Conservation (phyloP, 2,113 vertebrate genomes). For the Hemiprocne comata region DNA sequence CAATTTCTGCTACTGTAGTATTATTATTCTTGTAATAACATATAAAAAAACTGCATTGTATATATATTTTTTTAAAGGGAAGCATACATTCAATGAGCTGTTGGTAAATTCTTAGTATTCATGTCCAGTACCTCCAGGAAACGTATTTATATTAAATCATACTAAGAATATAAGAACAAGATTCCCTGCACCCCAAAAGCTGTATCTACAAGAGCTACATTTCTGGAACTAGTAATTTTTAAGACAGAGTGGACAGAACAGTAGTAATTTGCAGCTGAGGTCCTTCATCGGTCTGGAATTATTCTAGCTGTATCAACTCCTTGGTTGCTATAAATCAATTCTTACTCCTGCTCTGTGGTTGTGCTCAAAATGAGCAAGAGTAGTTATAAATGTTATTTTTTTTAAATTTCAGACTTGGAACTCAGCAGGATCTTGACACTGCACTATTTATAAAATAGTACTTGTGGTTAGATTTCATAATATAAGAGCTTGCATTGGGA, state of each 20-base stretch:
- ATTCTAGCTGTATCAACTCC: conserved; percentile 14
- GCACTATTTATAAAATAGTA: conserved; percentile 44
- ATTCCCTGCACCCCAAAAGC: neutral
- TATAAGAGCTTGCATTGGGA: neutral
- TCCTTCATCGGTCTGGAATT: conserved; percentile 16
- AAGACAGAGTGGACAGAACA: neutral
- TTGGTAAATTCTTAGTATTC: neutral
- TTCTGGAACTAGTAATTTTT: neutral
- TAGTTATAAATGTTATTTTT: conserved; percentile 15
- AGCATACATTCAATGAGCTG: neutral
- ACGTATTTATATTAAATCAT: neutral
- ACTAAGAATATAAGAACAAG: neutral
- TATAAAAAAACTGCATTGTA: neutral
- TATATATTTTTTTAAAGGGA: neutral
- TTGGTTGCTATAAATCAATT: conserved; percentile 21
- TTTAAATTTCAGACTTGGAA: neutral
- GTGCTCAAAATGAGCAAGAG: neutral
- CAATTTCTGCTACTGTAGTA: neutral
- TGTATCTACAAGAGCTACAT: neutral
- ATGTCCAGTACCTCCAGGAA: neutral
- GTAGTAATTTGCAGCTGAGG: conserved; percentile 22
- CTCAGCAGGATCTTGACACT: conserved; percentile 17
- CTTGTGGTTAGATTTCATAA: conserved; percentile 57
- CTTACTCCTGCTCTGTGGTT: neutral
- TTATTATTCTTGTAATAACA: neutral